phyloP scores from a whole-genome alignment of 1,140 invertebrate genomes.

The Drosophila kanapiae region DNA sequence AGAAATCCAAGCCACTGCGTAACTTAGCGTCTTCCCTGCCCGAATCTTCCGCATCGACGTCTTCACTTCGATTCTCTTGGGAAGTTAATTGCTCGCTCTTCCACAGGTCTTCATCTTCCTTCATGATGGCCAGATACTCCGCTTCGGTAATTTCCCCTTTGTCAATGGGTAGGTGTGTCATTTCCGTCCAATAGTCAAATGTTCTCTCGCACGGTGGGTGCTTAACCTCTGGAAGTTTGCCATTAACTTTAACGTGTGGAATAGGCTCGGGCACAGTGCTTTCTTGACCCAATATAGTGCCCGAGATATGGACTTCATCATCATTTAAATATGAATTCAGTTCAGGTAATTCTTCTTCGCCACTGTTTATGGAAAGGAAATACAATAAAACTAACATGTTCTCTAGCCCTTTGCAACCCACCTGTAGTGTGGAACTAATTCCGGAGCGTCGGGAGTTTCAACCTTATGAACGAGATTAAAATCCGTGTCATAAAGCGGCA shows the following conservation, averaged over 20 bases:
- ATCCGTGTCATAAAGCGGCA: not conserved
- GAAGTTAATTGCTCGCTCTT: not conserved
- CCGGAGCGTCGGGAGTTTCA: not conserved
- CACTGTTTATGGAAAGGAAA: not conserved
- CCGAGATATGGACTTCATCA: not conserved
- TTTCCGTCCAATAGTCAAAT: conserved; percentile 26
- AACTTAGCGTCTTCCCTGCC: not conserved
- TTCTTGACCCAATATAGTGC: not conserved
- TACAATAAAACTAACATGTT: not conserved
- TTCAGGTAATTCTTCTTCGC: not conserved
- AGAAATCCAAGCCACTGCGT: conserved; percentile 25
- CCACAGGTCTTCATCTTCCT: not conserved
- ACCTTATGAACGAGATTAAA: not conserved
- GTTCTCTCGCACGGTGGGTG: not conserved
- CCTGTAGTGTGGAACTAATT: not conserved
- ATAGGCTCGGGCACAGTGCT: not conserved
- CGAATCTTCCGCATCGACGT: not conserved
- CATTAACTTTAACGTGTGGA: not conserved
- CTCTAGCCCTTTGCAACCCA: not conserved
- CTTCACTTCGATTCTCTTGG: not conserved
- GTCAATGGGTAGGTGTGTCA: conserved; percentile 26
- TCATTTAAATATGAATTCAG: too few relatives aligned
- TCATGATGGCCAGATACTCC: not conserved
- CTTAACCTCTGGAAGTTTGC: not conserved
- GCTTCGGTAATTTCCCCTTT: conserved; percentile 21